Percentiles rank a stretch among this genome's conserved stretches.
Evolutionary conservation across 2,888 invertebrate genomes (phyloP).

Genomic region (Thyatira batis): DNA sequence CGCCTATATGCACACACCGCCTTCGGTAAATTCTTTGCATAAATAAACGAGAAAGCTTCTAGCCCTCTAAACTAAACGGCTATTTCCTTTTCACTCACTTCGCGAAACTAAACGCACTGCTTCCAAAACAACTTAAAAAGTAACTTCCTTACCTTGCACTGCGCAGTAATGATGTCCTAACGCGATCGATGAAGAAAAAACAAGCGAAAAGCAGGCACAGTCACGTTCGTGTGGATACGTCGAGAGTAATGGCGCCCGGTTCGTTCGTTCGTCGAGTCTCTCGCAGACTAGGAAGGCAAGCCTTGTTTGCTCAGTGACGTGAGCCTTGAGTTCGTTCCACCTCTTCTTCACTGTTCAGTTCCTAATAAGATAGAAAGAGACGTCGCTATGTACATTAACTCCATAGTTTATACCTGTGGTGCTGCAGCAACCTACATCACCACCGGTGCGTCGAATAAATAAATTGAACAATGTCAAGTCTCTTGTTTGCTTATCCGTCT

Average conservation of each 20-base stretch:
- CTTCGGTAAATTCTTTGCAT: slow-evolving; percentile 80
- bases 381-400: slow-evolving; percentile 29
- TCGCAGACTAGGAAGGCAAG: slow-evolving; percentile 75
- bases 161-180: slow-evolving; percentile 77
- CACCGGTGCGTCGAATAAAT: slow-evolving; percentile 57
- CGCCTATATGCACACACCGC: slow-evolving; percentile 72
- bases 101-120: slow-evolving; percentile 60
- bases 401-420: slow-evolving; percentile 61
- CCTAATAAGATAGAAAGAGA: slow-evolving; percentile 41
- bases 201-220: slow-evolving; percentile 73
- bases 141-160: slow-evolving; percentile 77
- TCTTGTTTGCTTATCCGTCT: slow-evolving; percentile 60
- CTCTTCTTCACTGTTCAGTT: slow-evolving; percentile 32
- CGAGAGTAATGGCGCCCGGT: slow-evolving; percentile 78
- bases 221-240: slow-evolving; percentile 78
- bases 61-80: slow-evolving; percentile 48
- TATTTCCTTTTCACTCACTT: slow-evolving; percentile 58
- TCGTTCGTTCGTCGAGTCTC: slow-evolving; percentile 71
- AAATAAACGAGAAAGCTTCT: slow-evolving; percentile 77
- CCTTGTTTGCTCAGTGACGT: slow-evolving; percentile 77
- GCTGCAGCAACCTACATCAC: slow-evolving; percentile 75
- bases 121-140: slow-evolving; percentile 65
- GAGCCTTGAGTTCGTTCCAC: slow-evolving; percentile 50
- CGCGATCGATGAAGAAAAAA: slow-evolving; percentile 74
- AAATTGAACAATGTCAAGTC: slow-evolving; percentile 69